These are phyloP conservation scores for Lasiurus borealis DNA, from an alignment of 2,113 vertebrate genomes.

Conservation along the genomic window DNA sequence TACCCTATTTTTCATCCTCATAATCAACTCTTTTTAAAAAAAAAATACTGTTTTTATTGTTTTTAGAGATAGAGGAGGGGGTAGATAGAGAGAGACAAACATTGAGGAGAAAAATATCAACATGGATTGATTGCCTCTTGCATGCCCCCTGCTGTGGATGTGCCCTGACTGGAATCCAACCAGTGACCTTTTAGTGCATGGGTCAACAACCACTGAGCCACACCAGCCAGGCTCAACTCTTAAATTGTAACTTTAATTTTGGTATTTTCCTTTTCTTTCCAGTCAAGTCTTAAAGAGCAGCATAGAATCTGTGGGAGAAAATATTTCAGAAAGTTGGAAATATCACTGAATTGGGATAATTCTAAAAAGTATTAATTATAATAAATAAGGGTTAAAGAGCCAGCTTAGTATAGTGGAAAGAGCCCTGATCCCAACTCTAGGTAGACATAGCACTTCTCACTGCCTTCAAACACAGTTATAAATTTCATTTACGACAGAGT, in stretches of 20 bases:
- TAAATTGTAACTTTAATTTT: conserved; percentile 36
- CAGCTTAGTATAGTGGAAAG: background rate
- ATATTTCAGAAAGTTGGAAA: conserved; percentile 20
- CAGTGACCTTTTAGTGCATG: no score
- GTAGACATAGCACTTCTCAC: background rate
- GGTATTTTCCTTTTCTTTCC: conserved; percentile 19
- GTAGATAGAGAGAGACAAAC: no score
- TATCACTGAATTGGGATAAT: background rate
- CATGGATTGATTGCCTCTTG: no score
- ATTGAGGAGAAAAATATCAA: no score
- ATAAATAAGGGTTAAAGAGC: background rate
- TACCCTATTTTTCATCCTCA: no score
- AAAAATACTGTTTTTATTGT: no score
- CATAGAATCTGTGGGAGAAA: background rate
- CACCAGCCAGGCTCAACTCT: background rate
- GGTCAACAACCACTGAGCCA: no score
- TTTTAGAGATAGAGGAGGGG: no score
- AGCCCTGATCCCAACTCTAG: background rate
- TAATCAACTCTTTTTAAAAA: no score
- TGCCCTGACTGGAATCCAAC: no score
- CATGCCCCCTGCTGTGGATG: no score
- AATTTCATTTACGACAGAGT: background rate
- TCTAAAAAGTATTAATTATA: background rate
- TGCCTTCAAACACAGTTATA: background rate
- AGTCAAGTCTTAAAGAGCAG: conserved; percentile 11